Evolutionary conservation across 1,140 invertebrate species (phyloP), one percentile per base, ranked within the genome.

Genomic region (Chymomyza costata): DNA sequence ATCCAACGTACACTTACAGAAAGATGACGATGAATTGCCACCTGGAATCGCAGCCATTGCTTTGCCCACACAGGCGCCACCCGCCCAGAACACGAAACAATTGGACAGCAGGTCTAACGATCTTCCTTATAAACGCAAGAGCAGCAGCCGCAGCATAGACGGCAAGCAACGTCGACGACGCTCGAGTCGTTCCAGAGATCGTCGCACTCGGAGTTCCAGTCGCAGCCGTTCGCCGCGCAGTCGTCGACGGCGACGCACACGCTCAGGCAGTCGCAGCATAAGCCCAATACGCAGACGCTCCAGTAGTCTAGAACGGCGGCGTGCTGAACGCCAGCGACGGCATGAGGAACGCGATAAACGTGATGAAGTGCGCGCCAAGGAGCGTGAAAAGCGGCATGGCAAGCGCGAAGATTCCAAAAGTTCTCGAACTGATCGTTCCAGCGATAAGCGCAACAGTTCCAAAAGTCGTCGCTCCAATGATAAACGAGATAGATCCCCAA

Each of bases 331-430:
- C 5, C 70, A 76, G 11, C 50, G 32, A 14, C 73, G 82, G 0
- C 82, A 84, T 45, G 82, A 78, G 28, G 65, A 74, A 44, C 61
- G 62, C 1, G 71, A 76, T 7, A 71, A 65, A 37, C 57, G 18
- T 0, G 80, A 83, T 10, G 56, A 78, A 19, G 60, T 67, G 19
- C 70, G 81, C 0, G 47, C 61, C 0, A 65, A 50, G 18, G 59
- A 69, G 25, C 58, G 62, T 0, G 67, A 73, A n/a, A 61, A 57
- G 8, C 73, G 73, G 0, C 67, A 80, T 25, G 49, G 6, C 55
- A 34, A 70, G 15, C 35, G 44, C 6, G 48, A 61, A n/a, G 31
- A 43, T 11, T 15, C 19, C 1, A 15, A 19, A 35, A 10, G 31
- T 35, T 1, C 30, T 25, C 10, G 28, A 32, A 13, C 11, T 11